phyloP scores from a whole-genome alignment of 2,888 invertebrate species.

The Trichogramma dendrolimi region DNA sequence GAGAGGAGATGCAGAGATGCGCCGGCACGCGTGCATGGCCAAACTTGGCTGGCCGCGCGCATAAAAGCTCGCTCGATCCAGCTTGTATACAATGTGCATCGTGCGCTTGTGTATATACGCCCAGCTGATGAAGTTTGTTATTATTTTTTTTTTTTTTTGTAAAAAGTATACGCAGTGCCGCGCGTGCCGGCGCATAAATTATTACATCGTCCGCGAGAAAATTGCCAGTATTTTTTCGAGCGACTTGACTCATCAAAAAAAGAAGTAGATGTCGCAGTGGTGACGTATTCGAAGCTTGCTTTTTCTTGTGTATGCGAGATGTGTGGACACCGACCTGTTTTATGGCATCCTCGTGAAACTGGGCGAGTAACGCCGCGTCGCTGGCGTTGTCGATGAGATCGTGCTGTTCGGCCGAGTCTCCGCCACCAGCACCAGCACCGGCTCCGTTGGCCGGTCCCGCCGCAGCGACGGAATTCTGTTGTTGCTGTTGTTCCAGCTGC shows the following conservation, averaged over 20 bases:
- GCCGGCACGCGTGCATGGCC: too few relatives aligned
- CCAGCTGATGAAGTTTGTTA: too few relatives aligned
- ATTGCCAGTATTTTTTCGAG: not conserved
- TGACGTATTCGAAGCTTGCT: not conserved
- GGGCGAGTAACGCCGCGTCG: constrained; percentile 63
- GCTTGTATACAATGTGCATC: too few relatives aligned
- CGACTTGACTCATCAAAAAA: not conserved
- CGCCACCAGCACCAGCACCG: constrained; percentile 25
- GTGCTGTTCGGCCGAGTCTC: constrained; percentile 51
- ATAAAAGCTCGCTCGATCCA: too few relatives aligned
- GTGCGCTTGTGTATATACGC: too few relatives aligned
- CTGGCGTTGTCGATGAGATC: constrained; percentile 57
- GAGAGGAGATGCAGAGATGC: too few relatives aligned
- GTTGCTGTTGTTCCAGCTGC: not conserved
- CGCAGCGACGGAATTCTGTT: constrained; percentile 50
- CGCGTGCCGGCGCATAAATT: not conserved
- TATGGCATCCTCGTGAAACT: constrained; percentile 74
- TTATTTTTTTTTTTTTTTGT: too few relatives aligned
- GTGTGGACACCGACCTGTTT: constrained; percentile 61
- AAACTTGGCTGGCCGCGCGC: too few relatives aligned
- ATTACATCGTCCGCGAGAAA: not conserved
- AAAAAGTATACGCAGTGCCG: not conserved
- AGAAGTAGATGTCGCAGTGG: not conserved
- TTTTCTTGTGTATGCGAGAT: too few relatives aligned
- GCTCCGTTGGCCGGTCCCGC: constrained; percentile 34